Percentiles rank a stretch among this genome's conserved stretches.
Conservation (phyloP, 2,113 vertebrate species). For the Thalassoma bifasciatum region DNA sequence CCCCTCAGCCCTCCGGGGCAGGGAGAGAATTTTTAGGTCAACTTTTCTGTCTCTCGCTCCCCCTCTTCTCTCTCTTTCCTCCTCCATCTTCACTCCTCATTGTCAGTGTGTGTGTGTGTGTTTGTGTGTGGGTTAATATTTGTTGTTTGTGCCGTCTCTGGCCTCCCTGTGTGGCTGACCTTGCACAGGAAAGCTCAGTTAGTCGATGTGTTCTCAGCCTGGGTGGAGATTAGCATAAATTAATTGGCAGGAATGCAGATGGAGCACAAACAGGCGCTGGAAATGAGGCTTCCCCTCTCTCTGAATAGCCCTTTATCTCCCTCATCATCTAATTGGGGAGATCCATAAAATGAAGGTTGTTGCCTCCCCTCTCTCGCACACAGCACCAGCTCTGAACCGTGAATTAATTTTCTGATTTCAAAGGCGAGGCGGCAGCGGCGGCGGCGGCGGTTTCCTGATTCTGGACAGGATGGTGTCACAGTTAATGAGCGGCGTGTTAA, state of each 20-base stretch:
- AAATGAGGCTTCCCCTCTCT: conserved; percentile 25
- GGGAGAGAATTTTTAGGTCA: conserved; percentile 55
- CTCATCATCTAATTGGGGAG: conserved; percentile 53
- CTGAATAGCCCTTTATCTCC: conserved; percentile 47
- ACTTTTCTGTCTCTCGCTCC: conserved; percentile 32
- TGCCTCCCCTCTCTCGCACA: neutral
- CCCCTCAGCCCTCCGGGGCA: conserved; percentile 17
- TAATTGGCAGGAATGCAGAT: conserved; percentile 52
- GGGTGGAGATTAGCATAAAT: conserved; percentile 60
- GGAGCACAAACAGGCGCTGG: conserved; percentile 33
- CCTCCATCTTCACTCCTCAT: conserved; percentile 21
- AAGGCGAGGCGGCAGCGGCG: neutral
- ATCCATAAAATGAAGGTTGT: conserved; percentile 25
- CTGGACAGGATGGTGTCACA: conserved; percentile 4
- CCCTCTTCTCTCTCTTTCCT: conserved; percentile 8
- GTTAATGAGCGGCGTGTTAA: conserved; percentile 36
- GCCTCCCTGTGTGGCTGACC: conserved; percentile 42
- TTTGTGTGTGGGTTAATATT: conserved; percentile 2
- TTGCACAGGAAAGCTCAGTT: conserved; percentile 26
- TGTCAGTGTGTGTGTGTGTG: conserved; percentile 31
- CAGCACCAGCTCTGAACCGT: neutral
- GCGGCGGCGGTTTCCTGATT: neutral
- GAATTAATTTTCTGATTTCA: conserved; percentile 15
- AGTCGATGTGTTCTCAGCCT: conserved; percentile 9
- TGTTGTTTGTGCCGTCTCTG: conserved; percentile 1